These are phyloP conservation scores for Atrichornis clamosus DNA, from an alignment of 2,113 vertebrate genomes.

Conservation along the genomic window DNA sequence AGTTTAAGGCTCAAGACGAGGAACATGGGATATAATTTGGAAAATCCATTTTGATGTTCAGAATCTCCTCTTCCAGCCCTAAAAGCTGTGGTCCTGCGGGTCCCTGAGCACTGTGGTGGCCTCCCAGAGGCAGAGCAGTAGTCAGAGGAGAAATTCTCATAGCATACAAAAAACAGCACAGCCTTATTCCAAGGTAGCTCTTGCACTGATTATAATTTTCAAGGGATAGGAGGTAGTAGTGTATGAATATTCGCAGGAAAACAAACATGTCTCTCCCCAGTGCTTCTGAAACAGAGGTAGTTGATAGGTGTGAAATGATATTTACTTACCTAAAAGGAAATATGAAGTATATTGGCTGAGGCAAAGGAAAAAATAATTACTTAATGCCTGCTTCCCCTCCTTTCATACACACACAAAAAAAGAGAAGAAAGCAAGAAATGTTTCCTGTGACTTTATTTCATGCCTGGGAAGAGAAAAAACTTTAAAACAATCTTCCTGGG, in stretches of 20 bases:
- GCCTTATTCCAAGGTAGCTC: not conserved
- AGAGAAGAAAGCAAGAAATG: not conserved
- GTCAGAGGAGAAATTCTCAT: not conserved
- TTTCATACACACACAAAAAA: not conserved
- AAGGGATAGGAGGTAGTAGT: not conserved
- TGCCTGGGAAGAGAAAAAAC: not conserved
- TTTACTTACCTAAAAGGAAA: not conserved
- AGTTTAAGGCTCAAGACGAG: not conserved
- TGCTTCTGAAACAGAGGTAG: not conserved
- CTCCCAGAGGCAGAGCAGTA: not conserved
- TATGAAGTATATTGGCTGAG: not conserved
- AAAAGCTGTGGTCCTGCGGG: not conserved
- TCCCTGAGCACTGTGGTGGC: not conserved
- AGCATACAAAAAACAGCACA: not conserved
- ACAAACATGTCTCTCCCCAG: not conserved
- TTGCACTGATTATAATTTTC: not conserved
- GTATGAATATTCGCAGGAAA: not conserved
- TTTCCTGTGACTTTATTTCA: not conserved
- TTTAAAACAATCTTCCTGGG: slow-evolving; percentile 7
- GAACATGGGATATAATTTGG: fast-evolving
- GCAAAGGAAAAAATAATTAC: not conserved
- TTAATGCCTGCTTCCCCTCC: not conserved
- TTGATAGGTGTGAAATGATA: not conserved
- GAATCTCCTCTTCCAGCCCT: not conserved
- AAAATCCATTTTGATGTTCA: not conserved